Evolutionary conservation across 2,888 invertebrate genomes (phyloP).

Genomic region (Coelopa pilipes): DNA sequence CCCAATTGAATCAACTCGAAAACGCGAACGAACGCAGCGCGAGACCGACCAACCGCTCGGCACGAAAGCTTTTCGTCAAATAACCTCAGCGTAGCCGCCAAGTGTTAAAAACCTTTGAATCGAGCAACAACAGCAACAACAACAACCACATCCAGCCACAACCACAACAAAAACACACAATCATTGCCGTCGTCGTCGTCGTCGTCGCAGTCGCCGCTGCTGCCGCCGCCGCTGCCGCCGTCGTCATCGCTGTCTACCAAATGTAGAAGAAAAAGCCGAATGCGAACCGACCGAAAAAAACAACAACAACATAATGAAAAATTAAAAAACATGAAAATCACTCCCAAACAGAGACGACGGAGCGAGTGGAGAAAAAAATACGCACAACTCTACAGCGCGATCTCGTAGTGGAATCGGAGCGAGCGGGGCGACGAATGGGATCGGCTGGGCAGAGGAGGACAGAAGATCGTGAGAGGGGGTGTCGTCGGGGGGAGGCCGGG

Average conservation of each 20-base stretch:
- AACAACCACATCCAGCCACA: conserved; percentile 30
- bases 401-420: too few species aligned
- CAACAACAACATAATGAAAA: conserved; percentile 9
- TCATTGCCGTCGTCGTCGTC: conserved; percentile 31
- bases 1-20: conserved; percentile 26
- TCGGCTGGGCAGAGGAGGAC: too few species aligned
- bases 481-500: too few species aligned
- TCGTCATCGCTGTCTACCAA: conserved; percentile 24
- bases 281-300: conserved; percentile 15
- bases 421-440: too few species aligned
- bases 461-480: too few species aligned
- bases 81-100: conserved; percentile 52
- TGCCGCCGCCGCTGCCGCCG: conserved; percentile 9
- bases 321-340: conserved; percentile 9
- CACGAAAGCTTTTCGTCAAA: conserved; percentile 64
- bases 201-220: conserved; percentile 7
- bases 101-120: conserved; percentile 51
- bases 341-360: not conserved
- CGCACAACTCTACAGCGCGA: not conserved
- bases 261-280: conserved; percentile 32
- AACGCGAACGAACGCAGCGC: conserved; percentile 41
- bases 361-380: not conserved
- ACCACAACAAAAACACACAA: conserved; percentile 30
- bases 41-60: conserved; percentile 59
- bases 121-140: conserved; percentile 35